Conservation (phyloP, 2,888 invertebrate species). For the Slavum lentiscoides region DNA sequence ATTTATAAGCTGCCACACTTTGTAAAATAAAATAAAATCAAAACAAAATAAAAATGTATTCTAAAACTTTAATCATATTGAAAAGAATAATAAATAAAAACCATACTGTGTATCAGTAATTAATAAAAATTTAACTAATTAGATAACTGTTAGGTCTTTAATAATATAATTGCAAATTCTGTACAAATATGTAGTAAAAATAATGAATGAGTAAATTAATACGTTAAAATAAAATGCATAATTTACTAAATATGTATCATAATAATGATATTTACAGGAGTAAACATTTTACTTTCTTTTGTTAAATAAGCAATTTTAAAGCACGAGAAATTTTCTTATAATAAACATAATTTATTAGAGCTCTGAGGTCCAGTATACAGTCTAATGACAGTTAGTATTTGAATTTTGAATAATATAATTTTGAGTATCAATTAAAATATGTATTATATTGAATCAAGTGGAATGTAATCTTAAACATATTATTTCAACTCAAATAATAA, state of each 20-base stretch:
- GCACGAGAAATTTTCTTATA: not conserved
- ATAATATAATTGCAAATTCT: conserved; percentile 7
- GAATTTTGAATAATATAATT: conserved; percentile 5
- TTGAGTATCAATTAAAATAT: not conserved
- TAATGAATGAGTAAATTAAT: not conserved
- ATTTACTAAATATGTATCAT: conserved; percentile 15
- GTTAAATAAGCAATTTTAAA: conserved; percentile 18
- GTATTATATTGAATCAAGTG: not conserved
- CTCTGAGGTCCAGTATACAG: conserved; percentile 45
- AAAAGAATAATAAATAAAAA: conserved; percentile 36
- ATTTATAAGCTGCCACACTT: conserved; percentile 43
- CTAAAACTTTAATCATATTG: conserved; percentile 27
- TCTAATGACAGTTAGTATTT: conserved; percentile 31
- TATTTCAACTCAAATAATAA: not conserved
- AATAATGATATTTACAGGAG: conserved; percentile 10
- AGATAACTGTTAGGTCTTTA: conserved; percentile 13
- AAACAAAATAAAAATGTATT: conserved; percentile 39
- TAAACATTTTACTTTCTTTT: conserved; percentile 3
- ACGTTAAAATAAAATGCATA: conserved; percentile 7
- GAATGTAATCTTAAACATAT: not conserved
- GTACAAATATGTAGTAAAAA: conserved; percentile 20
- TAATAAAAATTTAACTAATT: conserved; percentile 26
- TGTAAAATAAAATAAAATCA: conserved; percentile 26
- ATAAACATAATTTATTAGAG: conserved; percentile 22
- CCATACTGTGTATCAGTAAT: conserved; percentile 39